Conservation (phyloP, 2,113 vertebrate genomes). For the Passer montanus region DNA sequence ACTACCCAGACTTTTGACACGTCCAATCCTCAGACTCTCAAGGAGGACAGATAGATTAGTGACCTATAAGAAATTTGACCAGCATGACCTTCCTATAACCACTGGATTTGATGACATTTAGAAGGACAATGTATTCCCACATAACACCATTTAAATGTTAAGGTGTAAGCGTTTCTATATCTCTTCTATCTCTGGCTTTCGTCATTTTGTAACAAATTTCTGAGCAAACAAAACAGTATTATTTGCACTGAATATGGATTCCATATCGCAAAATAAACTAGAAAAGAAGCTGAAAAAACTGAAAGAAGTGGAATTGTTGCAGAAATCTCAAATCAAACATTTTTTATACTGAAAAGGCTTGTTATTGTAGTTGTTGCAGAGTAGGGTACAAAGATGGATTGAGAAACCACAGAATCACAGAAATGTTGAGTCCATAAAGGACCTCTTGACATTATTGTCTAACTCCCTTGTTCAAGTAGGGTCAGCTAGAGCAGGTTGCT, state of each 20-base stretch:
- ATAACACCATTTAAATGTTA: background rate
- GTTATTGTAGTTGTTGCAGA: background rate
- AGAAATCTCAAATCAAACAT: background rate
- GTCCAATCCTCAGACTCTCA: background rate
- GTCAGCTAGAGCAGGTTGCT: background rate
- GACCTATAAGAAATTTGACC: background rate
- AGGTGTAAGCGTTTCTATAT: background rate
- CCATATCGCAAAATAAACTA: background rate
- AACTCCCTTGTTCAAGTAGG: background rate
- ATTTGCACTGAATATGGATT: background rate
- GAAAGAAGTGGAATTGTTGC: background rate
- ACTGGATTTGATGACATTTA: background rate
- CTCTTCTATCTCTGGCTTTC: background rate
- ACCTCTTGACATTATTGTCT: background rate
- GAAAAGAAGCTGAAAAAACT: background rate
- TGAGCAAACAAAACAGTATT: background rate
- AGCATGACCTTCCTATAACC: background rate
- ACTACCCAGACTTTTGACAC: background rate
- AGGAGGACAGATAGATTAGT: background rate
- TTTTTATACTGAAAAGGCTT: background rate
- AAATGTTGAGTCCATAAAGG: background rate
- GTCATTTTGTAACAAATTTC: background rate
- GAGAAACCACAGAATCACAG: background rate
- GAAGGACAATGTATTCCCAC: background rate
- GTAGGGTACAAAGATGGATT: background rate